Percentiles rank a stretch among this genome's conserved stretches.
Conservation (phyloP, 2,113 vertebrate genomes). For the Todiramphus saurophagus region DNA sequence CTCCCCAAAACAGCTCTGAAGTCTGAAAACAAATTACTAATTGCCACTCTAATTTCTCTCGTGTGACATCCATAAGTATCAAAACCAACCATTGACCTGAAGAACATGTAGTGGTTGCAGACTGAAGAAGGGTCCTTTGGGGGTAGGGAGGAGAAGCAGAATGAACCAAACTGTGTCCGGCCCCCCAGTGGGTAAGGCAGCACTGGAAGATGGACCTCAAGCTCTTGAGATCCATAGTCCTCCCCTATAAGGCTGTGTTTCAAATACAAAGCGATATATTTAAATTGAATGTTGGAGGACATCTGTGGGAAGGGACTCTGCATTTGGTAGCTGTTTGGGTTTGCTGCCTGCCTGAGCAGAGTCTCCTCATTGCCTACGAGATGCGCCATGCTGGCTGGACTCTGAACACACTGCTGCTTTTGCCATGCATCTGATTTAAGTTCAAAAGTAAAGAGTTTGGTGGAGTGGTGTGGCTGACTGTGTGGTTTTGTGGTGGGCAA, state of each 20-base stretch:
- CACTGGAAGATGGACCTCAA: background rate
- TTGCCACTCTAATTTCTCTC: background rate
- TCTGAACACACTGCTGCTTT: background rate
- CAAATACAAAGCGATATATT: background rate
- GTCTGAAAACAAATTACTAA: background rate
- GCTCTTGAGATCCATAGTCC: background rate
- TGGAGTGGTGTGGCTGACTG: background rate
- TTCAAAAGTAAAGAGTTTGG: background rate
- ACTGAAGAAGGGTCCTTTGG: background rate
- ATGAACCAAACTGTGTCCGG: background rate
- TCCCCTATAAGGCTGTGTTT: background rate
- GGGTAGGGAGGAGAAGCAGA: background rate
- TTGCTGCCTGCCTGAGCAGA: background rate
- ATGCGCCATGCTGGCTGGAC: background rate
- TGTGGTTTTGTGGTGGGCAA: background rate
- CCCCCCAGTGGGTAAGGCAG: background rate
- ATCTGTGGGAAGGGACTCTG: background rate
- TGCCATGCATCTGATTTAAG: background rate
- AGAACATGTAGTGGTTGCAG: background rate
- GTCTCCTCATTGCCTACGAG: fast-evolving
- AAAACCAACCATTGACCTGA: background rate
- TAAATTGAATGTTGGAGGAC: background rate
- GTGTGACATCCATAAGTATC: background rate
- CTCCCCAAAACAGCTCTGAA: background rate
- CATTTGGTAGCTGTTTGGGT: background rate